Base-by-base conservation (phyloP, 1,140 invertebrate genomes). In the Aricia agestis region DNA sequence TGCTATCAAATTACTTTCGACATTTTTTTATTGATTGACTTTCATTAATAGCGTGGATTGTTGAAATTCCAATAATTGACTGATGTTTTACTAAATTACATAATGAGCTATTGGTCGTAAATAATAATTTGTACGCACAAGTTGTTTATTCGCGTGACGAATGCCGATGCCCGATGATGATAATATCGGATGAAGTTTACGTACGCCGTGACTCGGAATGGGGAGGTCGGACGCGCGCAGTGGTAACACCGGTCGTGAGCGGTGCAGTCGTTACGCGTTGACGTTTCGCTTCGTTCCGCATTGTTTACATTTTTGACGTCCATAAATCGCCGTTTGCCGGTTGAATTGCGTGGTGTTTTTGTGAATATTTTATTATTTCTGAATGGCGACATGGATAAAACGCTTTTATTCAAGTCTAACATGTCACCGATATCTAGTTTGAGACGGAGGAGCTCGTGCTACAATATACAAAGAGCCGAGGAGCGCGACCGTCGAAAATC, bases 251-350 rank as follows among this genome's bases (percentile, higher is more conserved):
- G 84, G 78, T 78, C 75, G 74, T 76, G 67, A 73, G 80, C 77
- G 74, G 86, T 73, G 81, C 82, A 85, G 87, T 85, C 80, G 87
- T 80, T 76, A 78, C 75, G 79, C 80, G 75, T 73, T 67, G 73
- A 71, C 70, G 61, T 69, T 32, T 71, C 76, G 78, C 74, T 78
- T 79, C 77, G 74, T 76, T 80, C 76, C 79, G 83, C 81, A 77
- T 89, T 91, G 91, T 92, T 92, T 92, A 92, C 88, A 85, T 87
- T 85, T 85, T 85, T 87, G 86, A 87, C 86, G 85, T 80, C 72
- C 67, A 18, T 57, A 70, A 69, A 72, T 67, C 75, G 73, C 74
- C 74, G 77, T 76, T 80, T 52, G 70, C 67, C 66, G 59, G 67
- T 68, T 32, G 57, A 71, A 68, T 73, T 71, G 70, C 61, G 70